Percentiles rank a stretch among this genome's conserved stretches.
Evolutionary conservation across 2,888 invertebrate genomes (phyloP).

Genomic region (Pristionchus fissidentatus): DNA sequence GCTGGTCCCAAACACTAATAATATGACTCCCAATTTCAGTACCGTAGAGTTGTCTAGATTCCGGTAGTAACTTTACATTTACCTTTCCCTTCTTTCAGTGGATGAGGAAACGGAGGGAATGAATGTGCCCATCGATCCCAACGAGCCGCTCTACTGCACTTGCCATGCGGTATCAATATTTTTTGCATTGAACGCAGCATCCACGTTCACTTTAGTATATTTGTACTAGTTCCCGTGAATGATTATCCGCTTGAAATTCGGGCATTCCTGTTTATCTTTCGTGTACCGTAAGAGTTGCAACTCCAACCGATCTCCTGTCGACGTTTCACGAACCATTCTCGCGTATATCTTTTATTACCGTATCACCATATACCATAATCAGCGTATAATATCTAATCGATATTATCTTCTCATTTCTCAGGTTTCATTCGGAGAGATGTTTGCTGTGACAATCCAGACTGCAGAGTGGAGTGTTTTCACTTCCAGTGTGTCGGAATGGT

Average conservation of each 20-base stretch:
- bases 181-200: background rate
- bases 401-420: no score
- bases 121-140: conserved; percentile 83
- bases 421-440: conserved; percentile 96
- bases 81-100: no score
- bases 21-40: no score
- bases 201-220: no score
- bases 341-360: no score
- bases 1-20: no score
- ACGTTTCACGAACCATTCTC: no score
- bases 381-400: no score
- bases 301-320: background rate
- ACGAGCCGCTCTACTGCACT: conserved; percentile 95
- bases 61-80: no score
- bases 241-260: background rate
- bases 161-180: conserved; percentile 86
- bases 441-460: conserved; percentile 89
- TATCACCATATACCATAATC: no score
- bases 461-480: conserved; percentile 80
- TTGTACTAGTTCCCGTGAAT: no score
- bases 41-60: no score
- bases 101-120: background rate
- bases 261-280: background rate
- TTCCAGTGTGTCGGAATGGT: conserved; percentile 73
- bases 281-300: background rate